Evolutionary conservation across 2,797 vertebrate genomes (phyloP).

Genomic region (Miichthys miiuy): DNA sequence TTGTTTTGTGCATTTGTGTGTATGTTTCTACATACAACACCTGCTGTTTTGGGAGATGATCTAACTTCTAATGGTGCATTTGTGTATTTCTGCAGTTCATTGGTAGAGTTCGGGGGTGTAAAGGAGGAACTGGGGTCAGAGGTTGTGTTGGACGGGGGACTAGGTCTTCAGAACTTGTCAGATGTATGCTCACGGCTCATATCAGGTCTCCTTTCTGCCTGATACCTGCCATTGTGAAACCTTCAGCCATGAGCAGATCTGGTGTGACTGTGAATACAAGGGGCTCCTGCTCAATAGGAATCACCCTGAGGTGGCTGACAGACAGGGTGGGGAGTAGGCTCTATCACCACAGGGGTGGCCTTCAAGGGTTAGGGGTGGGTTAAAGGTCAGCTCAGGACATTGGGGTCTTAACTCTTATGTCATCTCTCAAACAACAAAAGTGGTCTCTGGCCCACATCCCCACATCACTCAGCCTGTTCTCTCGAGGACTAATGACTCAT

Average conservation of each 20-base stretch:
- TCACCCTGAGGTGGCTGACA: conserved; percentile 59
- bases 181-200: conserved; percentile 49
- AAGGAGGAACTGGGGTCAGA: conserved; percentile 41
- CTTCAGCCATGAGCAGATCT: conserved; percentile 69
- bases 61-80: neutral
- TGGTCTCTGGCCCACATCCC: conserved; percentile 48
- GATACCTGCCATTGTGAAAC: conserved; percentile 71
- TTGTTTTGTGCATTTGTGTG: conserved; percentile 23
- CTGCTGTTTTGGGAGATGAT: conserved; percentile 8
- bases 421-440: conserved; percentile 78
- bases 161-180: conserved; percentile 60
- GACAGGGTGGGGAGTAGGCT: conserved; percentile 56
- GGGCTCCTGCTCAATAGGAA: conserved; percentile 67
- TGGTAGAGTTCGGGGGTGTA: neutral
- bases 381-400: conserved; percentile 77
- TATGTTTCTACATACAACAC: neutral
- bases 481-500: conserved; percentile 57
- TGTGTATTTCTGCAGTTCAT: conserved; percentile 12
- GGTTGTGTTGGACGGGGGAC: conserved; percentile 33
- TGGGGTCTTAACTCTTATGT: conserved; percentile 73
- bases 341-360: conserved; percentile 76
- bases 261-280: conserved; percentile 64
- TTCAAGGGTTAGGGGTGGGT: conserved; percentile 75
- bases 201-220: conserved; percentile 52
- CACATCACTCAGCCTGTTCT: conserved; percentile 37